Conservation (phyloP, 2,888 invertebrate genomes). For the Drosophila barbarae region DNA sequence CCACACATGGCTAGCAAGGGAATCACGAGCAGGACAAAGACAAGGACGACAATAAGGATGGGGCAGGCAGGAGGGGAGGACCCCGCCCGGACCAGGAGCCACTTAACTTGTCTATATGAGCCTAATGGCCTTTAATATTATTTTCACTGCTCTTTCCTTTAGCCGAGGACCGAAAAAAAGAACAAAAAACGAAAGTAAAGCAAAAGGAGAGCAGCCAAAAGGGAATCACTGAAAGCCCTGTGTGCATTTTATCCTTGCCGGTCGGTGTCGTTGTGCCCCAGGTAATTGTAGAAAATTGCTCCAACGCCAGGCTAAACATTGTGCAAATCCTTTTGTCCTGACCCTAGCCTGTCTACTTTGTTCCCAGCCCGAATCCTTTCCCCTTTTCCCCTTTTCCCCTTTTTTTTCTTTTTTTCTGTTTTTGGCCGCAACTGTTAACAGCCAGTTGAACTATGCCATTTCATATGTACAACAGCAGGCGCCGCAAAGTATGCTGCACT, state of each 20-base stretch:
- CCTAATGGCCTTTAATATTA: constrained; percentile 79
- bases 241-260: constrained; percentile 73
- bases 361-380: constrained; percentile 11
- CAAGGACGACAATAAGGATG: background rate
- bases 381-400: background rate
- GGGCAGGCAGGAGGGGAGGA: constrained; percentile 5
- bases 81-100: constrained; percentile 64
- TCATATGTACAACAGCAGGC: constrained; percentile 55
- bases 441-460: constrained; percentile 75
- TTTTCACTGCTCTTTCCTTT: constrained; percentile 65
- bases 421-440: constrained; percentile 76
- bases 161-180: constrained; percentile 32
- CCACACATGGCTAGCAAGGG: constrained; percentile 53
- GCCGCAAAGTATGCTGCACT: constrained; percentile 66
- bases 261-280: constrained; percentile 54
- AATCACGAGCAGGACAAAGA: constrained; percentile 32
- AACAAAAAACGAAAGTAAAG: constrained; percentile 22
- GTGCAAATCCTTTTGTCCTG: constrained; percentile 74
- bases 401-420: constrained; percentile 44
- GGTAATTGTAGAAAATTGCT: constrained; percentile 77
- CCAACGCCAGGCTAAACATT: constrained; percentile 70
- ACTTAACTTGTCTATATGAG: constrained; percentile 80
- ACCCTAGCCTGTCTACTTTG: constrained; percentile 23
- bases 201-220: constrained; percentile 35
- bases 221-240: constrained; percentile 70